These are phyloP conservation scores for Brachynemurus nebulosus DNA, from an alignment of 2,888 invertebrate genomes.

Conservation along the genomic window DNA sequence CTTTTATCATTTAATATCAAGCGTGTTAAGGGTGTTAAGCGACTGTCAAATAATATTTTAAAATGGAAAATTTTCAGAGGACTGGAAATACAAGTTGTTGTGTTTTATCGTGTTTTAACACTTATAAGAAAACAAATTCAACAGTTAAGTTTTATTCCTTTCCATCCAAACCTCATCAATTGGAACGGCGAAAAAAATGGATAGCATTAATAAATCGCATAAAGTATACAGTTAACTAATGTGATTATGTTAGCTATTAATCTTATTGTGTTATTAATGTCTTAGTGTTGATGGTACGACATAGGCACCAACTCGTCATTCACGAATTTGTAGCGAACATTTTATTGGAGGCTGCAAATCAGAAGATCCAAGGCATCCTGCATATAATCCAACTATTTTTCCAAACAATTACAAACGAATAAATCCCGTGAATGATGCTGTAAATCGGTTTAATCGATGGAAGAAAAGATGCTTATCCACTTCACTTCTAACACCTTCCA, in stretches of 20 bases:
- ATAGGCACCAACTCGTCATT: slow-evolving; percentile 11
- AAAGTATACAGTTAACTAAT: background rate
- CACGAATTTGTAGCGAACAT: slow-evolving; percentile 12
- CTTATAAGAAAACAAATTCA: background rate
- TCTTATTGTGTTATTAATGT: background rate
- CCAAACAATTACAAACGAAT: background rate
- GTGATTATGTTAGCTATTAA: background rate
- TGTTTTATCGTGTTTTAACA: background rate
- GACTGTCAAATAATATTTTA: too few species aligned
- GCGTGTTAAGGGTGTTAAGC: too few species aligned
- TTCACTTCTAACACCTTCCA: background rate
- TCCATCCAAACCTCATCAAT: background rate
- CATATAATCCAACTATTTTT: slow-evolving; percentile 11
- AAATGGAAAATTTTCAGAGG: too few species aligned
- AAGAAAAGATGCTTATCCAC: background rate
- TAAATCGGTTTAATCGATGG: background rate
- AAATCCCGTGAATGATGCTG: background rate
- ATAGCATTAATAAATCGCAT: background rate
- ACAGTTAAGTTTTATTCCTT: background rate
- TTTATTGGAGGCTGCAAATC: slow-evolving; percentile 14
- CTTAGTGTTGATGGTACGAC: slow-evolving; percentile 6
- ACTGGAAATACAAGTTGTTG: background rate
- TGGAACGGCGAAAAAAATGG: background rate
- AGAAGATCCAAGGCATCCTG: slow-evolving; percentile 6
- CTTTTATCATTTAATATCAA: too few species aligned